A percentile compares a stretch with the other conserved stretches of the same genome.
phyloP scores from a whole-genome alignment of 2,888 invertebrate genomes.

The Tricholauxania praeusta region DNA sequence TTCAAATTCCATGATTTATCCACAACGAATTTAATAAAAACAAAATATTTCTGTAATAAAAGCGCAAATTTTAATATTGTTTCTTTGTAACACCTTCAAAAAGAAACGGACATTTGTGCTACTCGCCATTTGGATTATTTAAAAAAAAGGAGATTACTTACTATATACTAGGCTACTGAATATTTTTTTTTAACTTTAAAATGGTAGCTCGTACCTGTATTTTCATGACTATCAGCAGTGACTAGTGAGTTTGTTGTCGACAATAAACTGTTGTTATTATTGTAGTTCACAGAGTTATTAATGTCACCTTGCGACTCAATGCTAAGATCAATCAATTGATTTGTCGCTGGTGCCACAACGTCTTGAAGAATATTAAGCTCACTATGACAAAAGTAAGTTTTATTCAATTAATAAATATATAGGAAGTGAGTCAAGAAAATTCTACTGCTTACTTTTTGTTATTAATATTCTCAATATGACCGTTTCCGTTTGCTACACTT shows the following conservation, averaged over 20 bases:
- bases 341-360: constrained; percentile 60
- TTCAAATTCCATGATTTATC: too few relatives aligned
- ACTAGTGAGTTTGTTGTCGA: constrained; percentile 65
- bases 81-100: too few relatives aligned
- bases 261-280: constrained; percentile 67
- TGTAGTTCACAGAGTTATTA: constrained; percentile 59
- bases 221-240: constrained; percentile 69
- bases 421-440: neutral
- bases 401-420: constrained; percentile 2
- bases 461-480: constrained; percentile 67
- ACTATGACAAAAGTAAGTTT: constrained; percentile 50
- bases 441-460: constrained; percentile 63
- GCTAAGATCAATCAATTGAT: constrained; percentile 67
- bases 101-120: too few relatives aligned
- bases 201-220: constrained; percentile 58
- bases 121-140: too few relatives aligned
- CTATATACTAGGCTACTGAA: too few relatives aligned
- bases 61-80: too few relatives aligned
- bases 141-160: too few relatives aligned
- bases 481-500: constrained; percentile 65
- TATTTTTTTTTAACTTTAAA: too few relatives aligned
- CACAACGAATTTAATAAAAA: too few relatives aligned
- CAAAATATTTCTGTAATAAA: too few relatives aligned
- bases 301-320: constrained; percentile 65
- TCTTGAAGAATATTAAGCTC: constrained; percentile 66